Base-by-base conservation (phyloP, 2,888 invertebrate genomes). In the Eristalinus aeneus region DNA sequence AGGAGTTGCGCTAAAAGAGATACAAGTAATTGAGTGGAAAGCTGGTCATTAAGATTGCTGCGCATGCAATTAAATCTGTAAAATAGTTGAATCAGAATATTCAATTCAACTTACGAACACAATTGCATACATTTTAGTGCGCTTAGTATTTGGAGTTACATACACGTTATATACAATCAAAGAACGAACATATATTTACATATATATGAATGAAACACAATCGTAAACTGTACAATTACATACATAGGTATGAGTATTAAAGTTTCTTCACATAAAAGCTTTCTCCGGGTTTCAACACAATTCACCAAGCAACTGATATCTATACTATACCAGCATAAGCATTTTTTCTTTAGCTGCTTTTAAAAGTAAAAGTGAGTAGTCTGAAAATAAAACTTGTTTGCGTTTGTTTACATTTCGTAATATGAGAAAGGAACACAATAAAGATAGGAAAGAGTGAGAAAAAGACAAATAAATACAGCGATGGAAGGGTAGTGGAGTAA, bases 331-430 rank as follows among this genome's bases (percentile, higher is more conserved):
- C 72, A 72, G 69, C 60, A 73, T 74, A 65, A 76, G 73, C 72
- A 81, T 77, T 77, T 84, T 56, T 81, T 81, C 65, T 86, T 78
- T 71, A 36, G 77, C 74, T 86, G 82, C 71, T 86, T 82, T 78
- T 82, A 82, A 86, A 86, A 86, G 86, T 81, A 86, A 86, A 86
- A 86, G 86, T 86, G 77, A 86, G 77, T 78, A 81, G 77, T 77
- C 85, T 81, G 81, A 78, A 86, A 82, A 82, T 61, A 86, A 82
- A 86, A 86, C 86, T 86, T 74, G 86, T 86, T 86, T 82, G 86
- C 86, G 86, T 82, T 86, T 86, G 86, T 86, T 86, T 86, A 86
- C 86, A 86, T 86, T 86, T 86, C 86, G 86, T 86, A 86, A 86
- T 86, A 86, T 74, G 85, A 86, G 86, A 86, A 82, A 86, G 86